phyloP scores from a whole-genome alignment of 2,888 invertebrate species.

The Zeuzera pyrina region DNA sequence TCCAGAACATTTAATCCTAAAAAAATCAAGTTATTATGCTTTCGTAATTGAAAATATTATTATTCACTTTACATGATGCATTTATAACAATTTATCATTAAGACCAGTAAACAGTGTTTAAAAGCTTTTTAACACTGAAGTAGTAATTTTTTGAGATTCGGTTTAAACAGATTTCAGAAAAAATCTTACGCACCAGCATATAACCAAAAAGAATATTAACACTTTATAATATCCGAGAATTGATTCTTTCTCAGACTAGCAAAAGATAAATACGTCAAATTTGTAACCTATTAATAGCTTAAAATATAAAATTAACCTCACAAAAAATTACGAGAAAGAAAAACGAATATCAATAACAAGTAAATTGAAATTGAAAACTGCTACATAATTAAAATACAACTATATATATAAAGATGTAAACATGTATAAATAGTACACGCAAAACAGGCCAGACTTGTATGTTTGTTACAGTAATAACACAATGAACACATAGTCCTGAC shows the following conservation, averaged over 20 bases:
- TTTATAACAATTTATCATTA: too few species aligned
- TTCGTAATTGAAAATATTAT: too few species aligned
- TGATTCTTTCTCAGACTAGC: constrained; percentile 37
- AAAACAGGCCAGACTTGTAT: constrained; percentile 26
- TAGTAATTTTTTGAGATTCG: too few species aligned
- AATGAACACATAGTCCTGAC: constrained; percentile 24
- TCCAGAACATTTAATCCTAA: too few species aligned
- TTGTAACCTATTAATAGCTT: constrained; percentile 52
- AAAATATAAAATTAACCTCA: constrained; percentile 42
- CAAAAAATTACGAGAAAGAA: constrained; percentile 34
- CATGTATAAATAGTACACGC: constrained; percentile 19
- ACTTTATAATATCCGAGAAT: constrained; percentile 2
- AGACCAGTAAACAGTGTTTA: too few species aligned
- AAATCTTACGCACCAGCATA: too few species aligned
- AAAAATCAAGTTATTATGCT: too few species aligned
- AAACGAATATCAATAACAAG: constrained; percentile 16
- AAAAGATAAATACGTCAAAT: constrained; percentile 52
- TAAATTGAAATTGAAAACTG: constrained; percentile 10
- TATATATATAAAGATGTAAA: constrained; percentile 3
- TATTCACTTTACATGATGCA: too few species aligned
- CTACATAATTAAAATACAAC: constrained; percentile 9
- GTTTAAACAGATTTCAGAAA: too few species aligned
- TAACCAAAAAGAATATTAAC: too few species aligned
- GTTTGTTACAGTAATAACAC: constrained; percentile 26
- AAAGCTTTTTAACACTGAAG: too few species aligned